Base-by-base conservation (phyloP, 2,113 vertebrate species). In the Gobio gobio region DNA sequence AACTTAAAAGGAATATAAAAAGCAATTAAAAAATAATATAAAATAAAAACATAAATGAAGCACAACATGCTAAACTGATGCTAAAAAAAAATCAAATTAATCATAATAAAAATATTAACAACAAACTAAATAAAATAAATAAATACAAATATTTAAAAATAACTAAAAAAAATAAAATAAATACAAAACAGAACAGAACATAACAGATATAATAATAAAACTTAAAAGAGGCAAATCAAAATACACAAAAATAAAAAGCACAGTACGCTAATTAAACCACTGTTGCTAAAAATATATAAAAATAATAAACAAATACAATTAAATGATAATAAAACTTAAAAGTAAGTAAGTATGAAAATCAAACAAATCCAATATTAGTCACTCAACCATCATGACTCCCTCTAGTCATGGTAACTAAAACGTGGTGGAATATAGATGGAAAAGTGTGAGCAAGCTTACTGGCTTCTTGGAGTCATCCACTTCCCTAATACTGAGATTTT, bases 401-500 rank as follows among this genome's bases (percentile, higher is more conserved):
- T 40, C 40, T 51, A 51, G 16, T 51, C 29, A 66, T 20, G 36
- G 64, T 68, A 20, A 40, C 16, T 45, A 6, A 45, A 75, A 45
- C 13, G 13, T 61, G 58, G n/a, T 20, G 54, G 18, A 26, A 6
- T 26, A 70, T 5, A 29, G 8, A 58, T 18, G 24, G 43, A 20
- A n/a, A 83, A 10, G 10, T 6, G 0, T 20, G 22, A 5, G 33
- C 13, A 10, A 82, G 88, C 95, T 95, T 93, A 99, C 98, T 0
- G 97, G 96, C 83, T 99, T 99, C 92, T 99, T 99, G 29, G 95
- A 93, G 93, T 99, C 98, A 2, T 99, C 97, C 13, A 99, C 96
- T 91, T 99, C 98, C 1, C 96, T 94, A 89, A 99, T 98, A 68
- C 97, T 98, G 86, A 99, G 94, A 86, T 99, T 99, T 92, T 99